Percentiles rank a stretch among this genome's conserved stretches.
These are phyloP conservation scores for Falco columbarius DNA, from an alignment of 2,797 vertebrate genomes.

Conservation along the genomic window DNA sequence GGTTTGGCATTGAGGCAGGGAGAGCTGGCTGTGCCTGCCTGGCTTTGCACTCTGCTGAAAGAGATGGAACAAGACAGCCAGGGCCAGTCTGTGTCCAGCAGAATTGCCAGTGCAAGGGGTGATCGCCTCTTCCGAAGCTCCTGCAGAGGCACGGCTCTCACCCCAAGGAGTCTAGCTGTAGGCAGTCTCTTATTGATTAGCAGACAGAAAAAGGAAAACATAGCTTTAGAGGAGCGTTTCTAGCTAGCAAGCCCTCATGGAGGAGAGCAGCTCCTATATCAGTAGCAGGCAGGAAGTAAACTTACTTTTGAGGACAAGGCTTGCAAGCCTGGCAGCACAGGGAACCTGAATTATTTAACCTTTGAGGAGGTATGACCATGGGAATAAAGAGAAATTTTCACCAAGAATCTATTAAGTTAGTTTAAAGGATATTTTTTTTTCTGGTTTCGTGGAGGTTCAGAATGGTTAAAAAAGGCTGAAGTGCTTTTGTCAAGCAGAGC, in stretches of 20 bases:
- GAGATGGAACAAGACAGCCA: background rate
- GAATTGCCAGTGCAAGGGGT: background rate
- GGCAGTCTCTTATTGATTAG: background rate
- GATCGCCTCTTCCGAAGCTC: background rate
- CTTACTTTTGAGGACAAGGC: background rate
- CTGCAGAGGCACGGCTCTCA: background rate
- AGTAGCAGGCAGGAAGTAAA: background rate
- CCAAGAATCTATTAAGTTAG: background rate
- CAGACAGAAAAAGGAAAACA: background rate
- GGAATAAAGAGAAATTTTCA: background rate
- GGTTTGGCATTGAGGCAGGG: background rate
- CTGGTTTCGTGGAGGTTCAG: background rate
- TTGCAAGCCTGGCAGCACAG: background rate
- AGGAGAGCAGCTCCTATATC: background rate
- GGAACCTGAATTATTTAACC: background rate
- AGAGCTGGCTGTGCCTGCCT: background rate
- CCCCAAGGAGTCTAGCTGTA: background rate
- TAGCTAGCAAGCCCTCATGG: background rate
- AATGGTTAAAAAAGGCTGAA: background rate
- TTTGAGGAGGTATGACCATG: background rate
- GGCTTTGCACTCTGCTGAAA: background rate
- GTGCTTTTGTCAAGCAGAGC: background rate
- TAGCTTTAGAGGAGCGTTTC: background rate
- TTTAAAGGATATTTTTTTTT: background rate
- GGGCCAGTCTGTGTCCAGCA: rapidly evolving